Conservation (phyloP, 2,797 vertebrate genomes). For the Karalla daura region DNA sequence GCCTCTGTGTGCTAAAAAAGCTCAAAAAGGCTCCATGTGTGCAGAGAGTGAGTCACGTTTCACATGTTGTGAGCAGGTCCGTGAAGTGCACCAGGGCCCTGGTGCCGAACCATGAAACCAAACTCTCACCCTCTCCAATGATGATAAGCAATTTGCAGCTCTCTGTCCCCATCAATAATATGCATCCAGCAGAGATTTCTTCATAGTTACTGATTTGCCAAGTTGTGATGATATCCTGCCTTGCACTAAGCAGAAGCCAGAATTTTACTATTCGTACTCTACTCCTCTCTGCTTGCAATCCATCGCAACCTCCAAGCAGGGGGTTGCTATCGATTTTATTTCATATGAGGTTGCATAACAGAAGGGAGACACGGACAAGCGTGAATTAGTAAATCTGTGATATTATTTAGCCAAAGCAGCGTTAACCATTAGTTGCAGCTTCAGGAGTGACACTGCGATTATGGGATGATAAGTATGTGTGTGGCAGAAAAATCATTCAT, state of each 20-base stretch:
- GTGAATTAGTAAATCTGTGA: too few relatives aligned
- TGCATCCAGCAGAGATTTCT: not conserved
- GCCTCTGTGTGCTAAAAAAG: not conserved
- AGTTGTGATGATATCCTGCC: not conserved
- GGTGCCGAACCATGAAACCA: not conserved
- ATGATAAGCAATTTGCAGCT: not conserved
- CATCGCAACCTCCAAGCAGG: not conserved
- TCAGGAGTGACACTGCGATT: not conserved
- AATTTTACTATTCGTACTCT: not conserved
- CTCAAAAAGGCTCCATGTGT: slow-evolving; percentile 4
- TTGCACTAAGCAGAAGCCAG: not conserved
- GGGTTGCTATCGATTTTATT: not conserved
- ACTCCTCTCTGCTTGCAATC: not conserved
- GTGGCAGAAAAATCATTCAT: not conserved
- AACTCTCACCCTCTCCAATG: not conserved
- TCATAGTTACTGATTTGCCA: not conserved
- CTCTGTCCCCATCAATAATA: not conserved
- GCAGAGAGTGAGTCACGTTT: not conserved
- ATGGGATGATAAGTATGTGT: not conserved
- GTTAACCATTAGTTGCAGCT: too few relatives aligned
- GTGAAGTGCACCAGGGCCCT: not conserved
- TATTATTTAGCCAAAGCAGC: not conserved
- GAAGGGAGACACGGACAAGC: not conserved
- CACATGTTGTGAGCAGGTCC: not conserved
- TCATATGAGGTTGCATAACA: not conserved